Conservation (phyloP, 2,113 vertebrate species). For the Chaetura pelagica region DNA sequence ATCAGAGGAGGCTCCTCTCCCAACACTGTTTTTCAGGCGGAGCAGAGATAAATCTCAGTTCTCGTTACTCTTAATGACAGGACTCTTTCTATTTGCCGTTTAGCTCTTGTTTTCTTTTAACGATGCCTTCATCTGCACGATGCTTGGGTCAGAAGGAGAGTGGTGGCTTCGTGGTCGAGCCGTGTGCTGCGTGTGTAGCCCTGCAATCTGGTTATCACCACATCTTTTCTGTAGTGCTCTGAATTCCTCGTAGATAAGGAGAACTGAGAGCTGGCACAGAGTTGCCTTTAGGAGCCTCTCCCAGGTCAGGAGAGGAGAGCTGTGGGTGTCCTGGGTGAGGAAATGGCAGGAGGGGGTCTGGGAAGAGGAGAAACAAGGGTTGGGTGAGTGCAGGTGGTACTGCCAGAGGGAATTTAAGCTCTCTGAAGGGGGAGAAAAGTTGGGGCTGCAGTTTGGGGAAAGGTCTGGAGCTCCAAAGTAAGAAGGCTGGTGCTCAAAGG, state of each 20-base stretch:
- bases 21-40: not conserved
- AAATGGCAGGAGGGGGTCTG: not conserved
- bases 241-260: not conserved
- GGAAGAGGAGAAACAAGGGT: not conserved
- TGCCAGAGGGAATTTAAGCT: not conserved
- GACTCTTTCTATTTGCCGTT: not conserved
- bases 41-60: not conserved
- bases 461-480: not conserved
- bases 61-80: not conserved
- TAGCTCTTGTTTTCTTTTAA: not conserved
- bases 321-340: not conserved
- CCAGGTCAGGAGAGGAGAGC: not conserved
- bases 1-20: not conserved
- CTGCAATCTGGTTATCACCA: not conserved
- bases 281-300: not conserved
- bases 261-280: not conserved
- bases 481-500: not conserved
- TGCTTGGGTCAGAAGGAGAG: conserved; percentile 8
- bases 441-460: not conserved
- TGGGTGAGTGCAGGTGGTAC: not conserved
- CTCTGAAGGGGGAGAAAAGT: not conserved
- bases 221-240: not conserved
- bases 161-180: not conserved
- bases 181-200: not conserved
- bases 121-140: not conserved